Percentiles rank a stretch among this genome's conserved stretches.
Evolutionary conservation across 2,797 vertebrate genomes (phyloP).

Genomic region (Chelonia mydas): DNA sequence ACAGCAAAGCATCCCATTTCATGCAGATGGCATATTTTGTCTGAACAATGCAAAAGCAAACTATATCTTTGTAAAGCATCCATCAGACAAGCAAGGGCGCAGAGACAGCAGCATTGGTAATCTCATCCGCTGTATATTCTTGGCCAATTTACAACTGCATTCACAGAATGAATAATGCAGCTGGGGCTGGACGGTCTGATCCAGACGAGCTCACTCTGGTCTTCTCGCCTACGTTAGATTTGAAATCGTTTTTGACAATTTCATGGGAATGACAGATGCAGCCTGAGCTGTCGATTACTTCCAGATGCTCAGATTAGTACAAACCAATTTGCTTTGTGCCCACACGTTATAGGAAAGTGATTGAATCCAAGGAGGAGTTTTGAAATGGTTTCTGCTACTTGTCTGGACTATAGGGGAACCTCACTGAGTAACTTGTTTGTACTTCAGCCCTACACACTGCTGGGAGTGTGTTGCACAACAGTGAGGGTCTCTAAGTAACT

Average conservation of each 20-base stretch:
- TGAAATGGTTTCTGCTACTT: neutral
- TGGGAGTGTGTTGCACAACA: neutral
- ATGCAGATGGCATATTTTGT: slow-evolving; percentile 18
- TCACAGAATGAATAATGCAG: slow-evolving; percentile 68
- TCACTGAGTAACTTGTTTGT: neutral
- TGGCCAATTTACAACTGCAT: slow-evolving; percentile 43
- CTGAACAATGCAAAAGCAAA: neutral
- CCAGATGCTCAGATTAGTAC: neutral
- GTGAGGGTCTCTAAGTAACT: neutral
- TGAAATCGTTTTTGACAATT: neutral
- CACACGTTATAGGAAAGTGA: fast-evolving
- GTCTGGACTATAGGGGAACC: neutral
- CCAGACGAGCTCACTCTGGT: neutral
- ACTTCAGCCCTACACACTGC: neutral
- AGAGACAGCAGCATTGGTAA: neutral
- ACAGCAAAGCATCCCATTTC: neutral
- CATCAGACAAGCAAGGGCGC: neutral
- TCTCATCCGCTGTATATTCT: slow-evolving; percentile 25
- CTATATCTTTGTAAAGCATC: neutral
- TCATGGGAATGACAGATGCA: neutral
- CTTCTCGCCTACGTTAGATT: slow-evolving; percentile 72
- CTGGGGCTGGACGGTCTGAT: neutral
- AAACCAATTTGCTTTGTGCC: neutral
- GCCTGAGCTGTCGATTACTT: slow-evolving; percentile 31
- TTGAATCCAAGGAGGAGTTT: neutral